Percentiles rank a stretch among this genome's conserved stretches.
phyloP scores from a whole-genome alignment of 23 tunicate species.

The Halocynthia roretzi region DNA sequence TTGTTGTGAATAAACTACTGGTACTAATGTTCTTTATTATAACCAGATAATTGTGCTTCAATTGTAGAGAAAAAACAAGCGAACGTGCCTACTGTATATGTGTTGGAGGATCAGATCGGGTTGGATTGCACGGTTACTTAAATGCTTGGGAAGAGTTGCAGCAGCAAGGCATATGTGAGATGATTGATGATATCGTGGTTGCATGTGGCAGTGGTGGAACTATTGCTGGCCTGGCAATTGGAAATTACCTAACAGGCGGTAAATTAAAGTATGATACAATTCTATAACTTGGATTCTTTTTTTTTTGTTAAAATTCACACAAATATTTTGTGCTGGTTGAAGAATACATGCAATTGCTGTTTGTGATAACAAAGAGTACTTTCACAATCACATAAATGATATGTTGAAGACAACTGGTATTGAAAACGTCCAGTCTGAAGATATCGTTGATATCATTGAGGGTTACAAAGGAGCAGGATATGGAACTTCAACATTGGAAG shows the following conservation, averaged over 20 bases:
- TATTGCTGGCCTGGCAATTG: conserved; percentile 80
- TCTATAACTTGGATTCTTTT: background rate
- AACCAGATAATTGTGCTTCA: background rate
- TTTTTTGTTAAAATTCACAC: background rate
- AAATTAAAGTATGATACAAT: conserved; percentile 29
- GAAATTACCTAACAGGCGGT: conserved; percentile 69
- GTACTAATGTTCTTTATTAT: too few species aligned
- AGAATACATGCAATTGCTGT: conserved; percentile 83
- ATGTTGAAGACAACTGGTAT: conserved; percentile 46
- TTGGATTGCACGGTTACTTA: conserved; percentile 65
- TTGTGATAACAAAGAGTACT: conserved; percentile 67
- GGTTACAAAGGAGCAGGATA: conserved; percentile 96
- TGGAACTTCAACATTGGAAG: conserved; percentile 61
- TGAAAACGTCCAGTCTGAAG: conserved; percentile 34
- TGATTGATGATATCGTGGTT: conserved; percentile 71
- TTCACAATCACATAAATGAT: conserved; percentile 74
- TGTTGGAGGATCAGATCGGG: conserved; percentile 72
- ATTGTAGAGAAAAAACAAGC: conserved; percentile 41
- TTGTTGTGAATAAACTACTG: too few species aligned
- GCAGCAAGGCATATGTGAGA: conserved; percentile 29
- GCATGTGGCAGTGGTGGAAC: conserved; percentile 98
- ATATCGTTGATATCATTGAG: conserved; percentile 83
- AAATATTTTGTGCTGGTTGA: background rate
- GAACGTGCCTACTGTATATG: conserved; percentile 66
- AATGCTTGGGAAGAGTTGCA: conserved; percentile 90